A percentile compares a stretch with the other conserved stretches of the same genome.
Evolutionary conservation across 2,113 vertebrate genomes (phyloP).

Genomic region (Nesospiza acunhae): DNA sequence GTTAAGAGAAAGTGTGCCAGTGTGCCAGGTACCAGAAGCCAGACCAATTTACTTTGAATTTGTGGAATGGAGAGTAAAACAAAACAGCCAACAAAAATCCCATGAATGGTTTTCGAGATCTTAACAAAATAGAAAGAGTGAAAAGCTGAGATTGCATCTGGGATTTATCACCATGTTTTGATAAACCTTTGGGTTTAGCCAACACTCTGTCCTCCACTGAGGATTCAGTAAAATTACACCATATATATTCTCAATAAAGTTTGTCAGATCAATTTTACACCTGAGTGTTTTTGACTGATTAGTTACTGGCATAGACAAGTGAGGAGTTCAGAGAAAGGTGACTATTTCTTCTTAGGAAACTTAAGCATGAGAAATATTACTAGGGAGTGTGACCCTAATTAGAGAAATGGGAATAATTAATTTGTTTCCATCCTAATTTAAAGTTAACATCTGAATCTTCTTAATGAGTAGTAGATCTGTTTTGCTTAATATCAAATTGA

Average conservation of each 20-base stretch:
- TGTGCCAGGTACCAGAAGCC: constrained; percentile 60
- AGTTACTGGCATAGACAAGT: background rate
- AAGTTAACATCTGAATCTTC: background rate
- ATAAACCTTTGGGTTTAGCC: constrained; percentile 24
- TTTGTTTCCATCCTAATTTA: background rate
- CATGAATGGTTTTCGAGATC: background rate
- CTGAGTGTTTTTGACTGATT: background rate
- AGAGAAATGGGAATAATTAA: background rate
- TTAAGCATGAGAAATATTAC: background rate
- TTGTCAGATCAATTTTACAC: background rate
- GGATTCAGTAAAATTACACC: background rate
- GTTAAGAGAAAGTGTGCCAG: constrained; percentile 50
- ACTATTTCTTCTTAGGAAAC: background rate
- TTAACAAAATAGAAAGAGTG: constrained; percentile 27
- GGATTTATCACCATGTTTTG: constrained; percentile 49
- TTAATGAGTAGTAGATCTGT: background rate
- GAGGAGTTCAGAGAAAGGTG: constrained; percentile 27
- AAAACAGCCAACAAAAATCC: constrained; percentile 20
- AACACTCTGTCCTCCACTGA: background rate
- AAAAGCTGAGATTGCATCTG: constrained; percentile 12
- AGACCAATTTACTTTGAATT: constrained; percentile 60
- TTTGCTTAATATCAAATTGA: background rate
- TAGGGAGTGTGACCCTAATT: background rate
- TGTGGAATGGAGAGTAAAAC: constrained; percentile 17
- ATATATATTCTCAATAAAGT: background rate